phyloP scores from a whole-genome alignment of 2,113 vertebrate genomes.

The Gopherus flavomarginatus region DNA sequence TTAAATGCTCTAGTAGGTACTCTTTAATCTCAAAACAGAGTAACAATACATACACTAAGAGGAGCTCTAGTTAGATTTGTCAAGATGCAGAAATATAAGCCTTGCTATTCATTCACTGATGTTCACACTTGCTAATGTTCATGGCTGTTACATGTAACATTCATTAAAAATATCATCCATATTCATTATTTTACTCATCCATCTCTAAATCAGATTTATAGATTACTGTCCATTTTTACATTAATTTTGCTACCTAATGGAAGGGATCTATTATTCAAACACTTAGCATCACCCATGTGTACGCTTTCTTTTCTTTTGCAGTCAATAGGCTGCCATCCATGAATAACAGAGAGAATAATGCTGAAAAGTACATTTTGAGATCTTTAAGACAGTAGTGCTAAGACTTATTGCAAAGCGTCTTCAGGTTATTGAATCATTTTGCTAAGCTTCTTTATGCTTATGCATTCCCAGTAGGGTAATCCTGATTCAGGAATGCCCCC shows the following conservation, averaged over 20 bases:
- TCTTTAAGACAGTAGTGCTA: conserved; percentile 1
- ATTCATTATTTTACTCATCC: conserved; percentile 63
- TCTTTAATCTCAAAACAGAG: conserved; percentile 6
- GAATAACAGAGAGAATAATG: background rate
- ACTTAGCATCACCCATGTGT: background rate
- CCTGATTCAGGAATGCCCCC: conserved; percentile 2
- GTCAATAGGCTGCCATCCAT: background rate
- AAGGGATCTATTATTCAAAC: conserved; percentile 58
- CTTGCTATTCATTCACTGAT: conserved; percentile 29
- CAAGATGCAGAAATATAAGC: background rate
- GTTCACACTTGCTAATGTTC: conserved; percentile 20
- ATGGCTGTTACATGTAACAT: conserved; percentile 33
- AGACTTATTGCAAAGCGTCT: background rate
- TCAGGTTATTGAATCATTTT: background rate
- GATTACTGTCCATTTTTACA: conserved; percentile 54
- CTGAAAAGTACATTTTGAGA: background rate
- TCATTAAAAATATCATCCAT: conserved; percentile 63
- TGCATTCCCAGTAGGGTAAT: background rate
- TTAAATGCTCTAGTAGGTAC: background rate
- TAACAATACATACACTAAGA: background rate
- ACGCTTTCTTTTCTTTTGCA: background rate
- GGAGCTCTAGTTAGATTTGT: conserved; percentile 4
- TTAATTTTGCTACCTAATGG: conserved; percentile 66
- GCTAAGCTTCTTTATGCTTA: background rate
- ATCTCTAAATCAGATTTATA: conserved; percentile 62